Percentiles rank a stretch among this genome's conserved stretches.
Conservation (phyloP, 1,140 invertebrate species). For the Rhopalosiphum maidis region DNA sequence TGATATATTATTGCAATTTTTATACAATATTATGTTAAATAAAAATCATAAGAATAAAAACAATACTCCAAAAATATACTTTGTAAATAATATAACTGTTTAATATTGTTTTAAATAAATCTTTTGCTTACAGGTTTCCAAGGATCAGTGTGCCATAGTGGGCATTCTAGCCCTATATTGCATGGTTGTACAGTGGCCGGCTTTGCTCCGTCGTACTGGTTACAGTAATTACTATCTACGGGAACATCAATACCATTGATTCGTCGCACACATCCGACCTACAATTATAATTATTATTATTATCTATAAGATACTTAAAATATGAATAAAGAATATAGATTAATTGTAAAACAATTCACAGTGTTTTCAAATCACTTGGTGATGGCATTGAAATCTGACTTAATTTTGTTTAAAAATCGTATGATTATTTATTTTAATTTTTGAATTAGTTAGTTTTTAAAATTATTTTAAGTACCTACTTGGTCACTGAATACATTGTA, state of each 20-base stretch:
- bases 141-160: constrained; percentile 81
- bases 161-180: constrained; percentile 78
- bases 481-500: too few relatives aligned
- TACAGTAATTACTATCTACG: constrained; percentile 78
- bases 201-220: constrained; percentile 71
- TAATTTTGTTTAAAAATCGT: neutral
- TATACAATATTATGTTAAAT: neutral
- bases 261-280: constrained; percentile 29
- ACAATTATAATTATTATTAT: neutral
- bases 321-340: neutral
- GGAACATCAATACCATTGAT: constrained; percentile 32
- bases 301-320: neutral
- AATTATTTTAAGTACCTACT: too few relatives aligned
- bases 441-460: too few relatives aligned
- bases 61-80: neutral
- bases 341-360: neutral
- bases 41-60: neutral
- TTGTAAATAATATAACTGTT: neutral
- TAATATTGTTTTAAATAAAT: neutral
- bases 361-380: neutral
- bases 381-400: neutral
- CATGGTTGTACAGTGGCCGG: constrained; percentile 76
- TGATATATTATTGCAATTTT: neutral
- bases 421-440: neutral
- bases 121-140: constrained; percentile 79